A percentile compares a stretch with the other conserved stretches of the same genome.
These are phyloP conservation scores for Samia ricini DNA, from an alignment of 1,140 invertebrate species.

Conservation along the genomic window DNA sequence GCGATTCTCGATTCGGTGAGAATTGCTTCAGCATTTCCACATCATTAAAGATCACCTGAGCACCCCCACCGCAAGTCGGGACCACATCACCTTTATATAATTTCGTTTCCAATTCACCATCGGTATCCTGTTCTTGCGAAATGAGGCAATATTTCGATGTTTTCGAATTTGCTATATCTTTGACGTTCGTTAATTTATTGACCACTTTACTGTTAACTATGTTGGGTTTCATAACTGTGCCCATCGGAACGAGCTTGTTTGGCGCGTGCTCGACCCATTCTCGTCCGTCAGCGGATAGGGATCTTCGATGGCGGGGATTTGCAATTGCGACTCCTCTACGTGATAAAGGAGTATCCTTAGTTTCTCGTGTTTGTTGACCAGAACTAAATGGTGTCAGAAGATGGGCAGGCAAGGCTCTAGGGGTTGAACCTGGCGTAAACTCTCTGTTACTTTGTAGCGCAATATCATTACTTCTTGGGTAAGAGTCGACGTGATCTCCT, in stretches of 20 bases:
- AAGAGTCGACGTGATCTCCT: slow-evolving; percentile 39
- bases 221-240: slow-evolving; percentile 93
- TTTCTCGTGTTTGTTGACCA: slow-evolving; percentile 41
- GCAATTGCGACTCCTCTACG: slow-evolving; percentile 79
- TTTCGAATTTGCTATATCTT: slow-evolving; percentile 85
- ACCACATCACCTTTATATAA: slow-evolving; percentile 96
- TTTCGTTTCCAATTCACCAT: slow-evolving; percentile 95
- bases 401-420: slow-evolving; percentile 64
- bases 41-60: slow-evolving; percentile 97
- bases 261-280: slow-evolving; percentile 96
- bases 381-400: slow-evolving; percentile 65
- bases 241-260: slow-evolving; percentile 82
- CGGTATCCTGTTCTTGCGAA: slow-evolving; percentile 93
- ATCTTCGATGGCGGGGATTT: slow-evolving; percentile 86
- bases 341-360: slow-evolving; percentile 41
- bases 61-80: slow-evolving; percentile 94
- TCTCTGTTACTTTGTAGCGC: slow-evolving; percentile 56
- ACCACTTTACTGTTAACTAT: slow-evolving; percentile 91
- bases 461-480: slow-evolving; percentile 44
- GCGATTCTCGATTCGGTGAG: slow-evolving; percentile 80
- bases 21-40: slow-evolving; percentile 93
- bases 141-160: slow-evolving; percentile 94
- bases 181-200: slow-evolving; percentile 84
- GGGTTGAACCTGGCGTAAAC: slow-evolving; percentile 65
- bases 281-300: slow-evolving; percentile 85